These are phyloP conservation scores for Nixonia krombeini DNA, from an alignment of 1,140 invertebrate genomes.

Conservation along the genomic window DNA sequence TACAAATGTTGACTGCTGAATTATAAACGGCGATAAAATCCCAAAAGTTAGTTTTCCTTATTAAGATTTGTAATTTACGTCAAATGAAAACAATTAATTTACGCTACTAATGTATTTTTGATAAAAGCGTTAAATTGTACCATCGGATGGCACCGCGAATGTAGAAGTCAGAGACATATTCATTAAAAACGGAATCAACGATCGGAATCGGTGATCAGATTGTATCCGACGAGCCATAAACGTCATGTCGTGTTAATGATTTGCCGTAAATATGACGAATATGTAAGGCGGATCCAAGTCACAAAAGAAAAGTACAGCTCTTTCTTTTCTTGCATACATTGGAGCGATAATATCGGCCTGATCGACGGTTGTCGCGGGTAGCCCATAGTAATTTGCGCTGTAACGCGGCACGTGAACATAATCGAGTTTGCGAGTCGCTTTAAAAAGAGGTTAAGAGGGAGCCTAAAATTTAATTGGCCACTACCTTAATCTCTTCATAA, in stretches of 20 bases:
- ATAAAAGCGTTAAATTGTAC: background rate
- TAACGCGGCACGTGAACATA: conserved; percentile 14
- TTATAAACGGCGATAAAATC: no score
- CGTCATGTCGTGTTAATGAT: conserved; percentile 20
- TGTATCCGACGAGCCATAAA: conserved; percentile 20
- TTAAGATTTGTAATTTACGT: no score
- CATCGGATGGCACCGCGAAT: background rate
- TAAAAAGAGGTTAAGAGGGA: conserved; percentile 7
- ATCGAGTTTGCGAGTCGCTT: conserved; percentile 7
- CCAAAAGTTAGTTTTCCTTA: no score
- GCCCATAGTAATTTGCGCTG: conserved; percentile 26
- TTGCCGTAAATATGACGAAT: conserved; percentile 9
- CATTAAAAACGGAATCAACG: conserved; percentile 12
- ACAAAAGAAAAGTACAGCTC: conserved; percentile 1
- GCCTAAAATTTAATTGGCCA: conserved; percentile 26
- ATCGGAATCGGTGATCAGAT: conserved; percentile 19
- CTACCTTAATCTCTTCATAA: conserved; percentile 44
- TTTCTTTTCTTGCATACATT: conserved; percentile 1
- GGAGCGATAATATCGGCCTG: conserved; percentile 19
- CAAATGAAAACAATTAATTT: no score
- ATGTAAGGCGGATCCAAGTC: conserved; percentile 7
- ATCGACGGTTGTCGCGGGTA: conserved; percentile 33
- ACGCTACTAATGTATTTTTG: background rate
- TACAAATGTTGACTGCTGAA: no score
- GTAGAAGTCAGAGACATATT: background rate